A percentile compares a stretch with the other conserved stretches of the same genome.
Conservation (phyloP, 2,888 invertebrate genomes). For the Coecobrya sp. region DNA sequence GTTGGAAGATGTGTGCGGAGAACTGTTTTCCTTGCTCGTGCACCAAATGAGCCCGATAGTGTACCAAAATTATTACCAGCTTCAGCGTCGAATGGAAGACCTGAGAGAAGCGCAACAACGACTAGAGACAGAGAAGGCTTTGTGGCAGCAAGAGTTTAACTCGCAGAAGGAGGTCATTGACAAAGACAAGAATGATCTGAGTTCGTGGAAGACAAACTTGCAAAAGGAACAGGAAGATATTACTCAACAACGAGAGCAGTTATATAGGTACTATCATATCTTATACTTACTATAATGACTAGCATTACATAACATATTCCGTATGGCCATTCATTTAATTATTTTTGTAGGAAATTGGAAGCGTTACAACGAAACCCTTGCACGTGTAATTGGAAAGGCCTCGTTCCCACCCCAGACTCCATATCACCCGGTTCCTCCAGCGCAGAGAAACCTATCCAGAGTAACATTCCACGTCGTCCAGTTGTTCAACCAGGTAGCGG, state of each 20-base stretch:
- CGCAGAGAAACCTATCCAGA: constrained; percentile 79
- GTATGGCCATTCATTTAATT: not conserved
- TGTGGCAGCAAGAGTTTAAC: constrained; percentile 84
- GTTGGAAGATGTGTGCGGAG: constrained; percentile 86
- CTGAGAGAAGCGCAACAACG: constrained; percentile 86
- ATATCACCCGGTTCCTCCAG: constrained; percentile 88
- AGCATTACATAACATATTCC: too few species aligned
- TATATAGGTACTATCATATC: constrained; percentile 90
- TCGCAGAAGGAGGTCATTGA: constrained; percentile 84
- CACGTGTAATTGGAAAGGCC: constrained; percentile 89
- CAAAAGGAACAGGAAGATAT: constrained; percentile 94
- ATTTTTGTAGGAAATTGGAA: constrained; percentile 91
- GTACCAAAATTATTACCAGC: constrained; percentile 84
- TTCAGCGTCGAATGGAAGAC: constrained; percentile 86
- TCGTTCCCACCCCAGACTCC: constrained; percentile 87
- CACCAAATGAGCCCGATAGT: constrained; percentile 85
- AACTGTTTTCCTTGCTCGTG: constrained; percentile 86
- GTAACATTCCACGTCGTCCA: constrained; percentile 87
- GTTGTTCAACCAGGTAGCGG: constrained; percentile 80
- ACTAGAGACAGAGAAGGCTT: constrained; percentile 85
- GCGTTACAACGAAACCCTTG: constrained; percentile 90
- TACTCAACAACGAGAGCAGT: constrained; percentile 95
- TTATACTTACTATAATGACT: not conserved
- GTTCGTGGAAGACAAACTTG: constrained; percentile 89
- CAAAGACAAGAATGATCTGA: constrained; percentile 83